Evolutionary conservation across 2,113 vertebrate genomes (phyloP), one percentile per base, ranked within the genome.

Genomic region (Thinocorus orbignyianus): DNA sequence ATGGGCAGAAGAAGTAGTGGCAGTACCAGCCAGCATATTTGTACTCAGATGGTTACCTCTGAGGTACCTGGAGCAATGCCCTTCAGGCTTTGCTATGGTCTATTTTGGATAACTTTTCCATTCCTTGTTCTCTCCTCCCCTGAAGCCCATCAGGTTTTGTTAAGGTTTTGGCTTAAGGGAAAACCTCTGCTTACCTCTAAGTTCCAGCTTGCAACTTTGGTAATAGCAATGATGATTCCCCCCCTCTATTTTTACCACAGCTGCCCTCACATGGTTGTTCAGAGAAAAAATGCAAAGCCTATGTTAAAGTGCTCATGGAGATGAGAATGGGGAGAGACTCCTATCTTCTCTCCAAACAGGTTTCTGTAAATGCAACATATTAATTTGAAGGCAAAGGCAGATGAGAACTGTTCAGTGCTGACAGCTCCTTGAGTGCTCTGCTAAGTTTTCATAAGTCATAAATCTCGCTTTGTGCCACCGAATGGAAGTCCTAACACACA

Each of bases 171-270:
- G 7, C 5, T 42, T 79, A 61, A 61, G 41, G 15, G 30, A 66
- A 82, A 80, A 84, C 30, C 35, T 68, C 66, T 73, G 13, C n/a
- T 79, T 60, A 60, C 10, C 3, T 72, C 46, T 60, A 31, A 16
- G 7, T 37, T 68, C 18, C 48, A 84, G 11, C 10, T 68, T 49
- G 35, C 25, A 68, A 35, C 25, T 25, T 84, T 49, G 14, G 33
- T 17, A 48, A 11, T 23, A 26, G 8, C 0, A 2, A 44, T 28
- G 17, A 16, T 13, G 8, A 35, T 48, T 71, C n/a, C n/a, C 17
- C 31, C 15, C 4, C 11, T 42, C 62, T 49, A 23, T 33, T 73
- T 92, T 80, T 42, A 49, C 20, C 61, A 66, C 8, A 61, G 15
- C 13, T 72, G 16, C 11, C 24, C 22, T 42, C 42, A 42, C 42